Evolutionary conservation across 35 echinoderm and acorn worm genomes (phyloP).

Genomic region (Ophioderma brevispina): DNA sequence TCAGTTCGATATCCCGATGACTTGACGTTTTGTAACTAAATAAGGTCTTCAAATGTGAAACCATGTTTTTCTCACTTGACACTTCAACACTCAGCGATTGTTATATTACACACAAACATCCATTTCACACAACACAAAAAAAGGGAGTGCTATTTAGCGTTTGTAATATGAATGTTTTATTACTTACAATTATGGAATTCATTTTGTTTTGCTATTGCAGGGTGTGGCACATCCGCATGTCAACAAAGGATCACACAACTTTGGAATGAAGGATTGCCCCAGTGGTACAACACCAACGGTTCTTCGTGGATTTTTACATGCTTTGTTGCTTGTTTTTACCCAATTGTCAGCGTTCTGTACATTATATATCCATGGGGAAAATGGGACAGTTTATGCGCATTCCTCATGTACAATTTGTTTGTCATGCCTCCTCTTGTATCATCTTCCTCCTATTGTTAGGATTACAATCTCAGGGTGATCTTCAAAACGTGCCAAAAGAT

Average conservation of each 20-base stretch:
- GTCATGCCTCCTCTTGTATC: conserved; percentile 71
- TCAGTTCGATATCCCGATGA: too few species aligned
- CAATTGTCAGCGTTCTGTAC: conserved; percentile 80
- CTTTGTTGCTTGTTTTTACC: conserved; percentile 67
- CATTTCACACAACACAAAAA: too few species aligned
- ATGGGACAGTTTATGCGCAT: conserved; percentile 72
- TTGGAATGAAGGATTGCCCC: conserved; percentile 91
- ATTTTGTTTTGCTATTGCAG: too few species aligned
- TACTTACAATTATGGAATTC: too few species aligned
- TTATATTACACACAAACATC: too few species aligned
- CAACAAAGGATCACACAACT: conserved; percentile 89
- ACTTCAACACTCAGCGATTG: too few species aligned
- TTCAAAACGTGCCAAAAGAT: neutral
- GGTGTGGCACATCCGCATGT: conserved; percentile 98
- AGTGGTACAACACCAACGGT: conserved; percentile 82
- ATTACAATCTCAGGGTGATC: conserved; percentile 57
- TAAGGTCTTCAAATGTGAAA: too few species aligned
- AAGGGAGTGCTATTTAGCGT: too few species aligned
- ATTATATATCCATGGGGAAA: conserved; percentile 85
- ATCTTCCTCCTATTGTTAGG: conserved; percentile 82
- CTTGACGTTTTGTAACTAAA: too few species aligned
- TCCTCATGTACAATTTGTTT: conserved; percentile 95
- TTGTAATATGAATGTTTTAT: too few species aligned
- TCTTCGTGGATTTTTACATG: conserved; percentile 56
- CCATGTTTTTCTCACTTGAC: too few species aligned